These are phyloP conservation scores for Drosophila auraria DNA, from an alignment of 1,140 invertebrate genomes.

Conservation along the genomic window DNA sequence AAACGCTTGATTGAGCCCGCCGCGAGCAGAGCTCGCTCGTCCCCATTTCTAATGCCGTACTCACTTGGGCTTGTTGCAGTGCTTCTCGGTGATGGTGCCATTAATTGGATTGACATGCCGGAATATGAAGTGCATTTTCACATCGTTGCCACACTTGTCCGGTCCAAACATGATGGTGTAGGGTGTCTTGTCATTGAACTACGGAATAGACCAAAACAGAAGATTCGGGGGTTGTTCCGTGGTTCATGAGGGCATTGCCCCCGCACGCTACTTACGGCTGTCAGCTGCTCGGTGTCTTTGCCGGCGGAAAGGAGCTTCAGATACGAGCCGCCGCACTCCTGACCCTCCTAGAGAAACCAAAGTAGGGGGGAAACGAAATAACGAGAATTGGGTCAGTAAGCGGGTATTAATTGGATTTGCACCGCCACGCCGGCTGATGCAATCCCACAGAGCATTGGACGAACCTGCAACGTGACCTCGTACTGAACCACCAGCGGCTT, in stretches of 20 bases:
- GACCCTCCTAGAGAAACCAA: slow-evolving; percentile 89
- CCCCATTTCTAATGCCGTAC: slow-evolving; percentile 37
- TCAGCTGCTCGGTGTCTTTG: slow-evolving; percentile 90
- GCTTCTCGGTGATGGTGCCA: slow-evolving; percentile 94
- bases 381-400: slow-evolving; percentile 61
- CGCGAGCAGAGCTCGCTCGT: background rate
- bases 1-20: slow-evolving; percentile 2
- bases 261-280: slow-evolving; percentile 76
- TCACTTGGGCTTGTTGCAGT: slow-evolving; percentile 94
- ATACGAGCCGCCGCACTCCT: slow-evolving; percentile 99
- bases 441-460: slow-evolving; percentile 48
- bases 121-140: slow-evolving; percentile 99
- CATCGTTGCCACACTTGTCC: slow-evolving; percentile 98
- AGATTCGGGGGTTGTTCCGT: slow-evolving; percentile 30
- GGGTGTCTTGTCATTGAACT: slow-evolving; percentile 97
- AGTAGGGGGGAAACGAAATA: slow-evolving; percentile 9
- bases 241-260: slow-evolving; percentile 17
- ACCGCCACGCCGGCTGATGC: slow-evolving; percentile 56
- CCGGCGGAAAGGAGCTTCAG: slow-evolving; percentile 94
- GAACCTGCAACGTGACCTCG: slow-evolving; percentile 91
- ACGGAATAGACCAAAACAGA: slow-evolving; percentile 24
- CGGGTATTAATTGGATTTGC: slow-evolving; percentile 79
- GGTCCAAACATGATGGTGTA: slow-evolving; percentile 99
- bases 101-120: slow-evolving; percentile 97
- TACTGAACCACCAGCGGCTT: slow-evolving; percentile 98